Evolutionary conservation across 2,113 vertebrate genomes (phyloP), one percentile per base, ranked within the genome.

Genomic region (Cyanistes caeruleus): DNA sequence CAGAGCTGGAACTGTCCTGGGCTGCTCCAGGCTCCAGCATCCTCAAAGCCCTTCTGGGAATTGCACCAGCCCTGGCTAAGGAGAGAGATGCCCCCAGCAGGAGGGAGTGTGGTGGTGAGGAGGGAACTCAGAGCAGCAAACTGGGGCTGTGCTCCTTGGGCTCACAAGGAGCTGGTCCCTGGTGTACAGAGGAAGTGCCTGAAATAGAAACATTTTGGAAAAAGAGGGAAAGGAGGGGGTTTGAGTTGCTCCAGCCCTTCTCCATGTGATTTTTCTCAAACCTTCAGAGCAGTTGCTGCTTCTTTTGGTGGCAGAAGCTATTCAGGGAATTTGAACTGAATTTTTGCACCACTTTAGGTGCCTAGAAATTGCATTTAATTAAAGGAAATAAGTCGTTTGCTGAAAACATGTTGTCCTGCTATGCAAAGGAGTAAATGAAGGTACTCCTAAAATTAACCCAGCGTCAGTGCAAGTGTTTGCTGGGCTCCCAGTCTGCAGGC

Each of bases 321-420:
- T 93, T 93, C 35, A 25, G 58, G 69, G 90, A 84, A 64, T 68
- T 84, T 76, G 87, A 91, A 80, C 77, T 94, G 87, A 75, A 49
- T 91, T 85, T 89, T 84, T 88, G n/a, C 35, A 68, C 76, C 78
- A 15, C 44, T 94, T 89, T n/a, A 12, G 22, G 31, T 72, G 77
- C 70, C 58, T 79, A 17, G n/a, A 91, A 89, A 78, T 94, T 60
- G 52, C 62, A 41, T 78, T 78, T 85, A 31, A 37, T 89, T 68
- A 52, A 84, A 87, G 84, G 59, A 75, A 89, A 58, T 53, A 82
- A 91, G 22, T 41, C 1, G 21, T 49, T 77, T 89, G 31, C 80
- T 62, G 59, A 31, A 53, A 75, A 37, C 43, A n/a, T 6, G 9
- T 10, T 77, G 48, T 30, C 76, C 35, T 35, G 35, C 39, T 65